Conservation (phyloP, 2,797 vertebrate genomes). For the Menidia menidia region DNA sequence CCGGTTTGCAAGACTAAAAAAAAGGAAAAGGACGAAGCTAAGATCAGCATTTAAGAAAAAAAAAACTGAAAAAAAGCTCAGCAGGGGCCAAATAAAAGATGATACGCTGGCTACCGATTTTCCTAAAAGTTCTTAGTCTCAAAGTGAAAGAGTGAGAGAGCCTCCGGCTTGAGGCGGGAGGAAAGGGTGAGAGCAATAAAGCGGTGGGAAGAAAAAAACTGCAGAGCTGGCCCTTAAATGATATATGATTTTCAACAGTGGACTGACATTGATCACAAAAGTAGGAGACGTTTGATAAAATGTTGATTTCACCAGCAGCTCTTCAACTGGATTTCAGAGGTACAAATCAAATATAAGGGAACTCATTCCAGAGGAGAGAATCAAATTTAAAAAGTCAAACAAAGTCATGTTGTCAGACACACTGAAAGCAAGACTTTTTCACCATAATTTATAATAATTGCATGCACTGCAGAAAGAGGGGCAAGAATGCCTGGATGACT, state of each 20-base stretch:
- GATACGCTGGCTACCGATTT: slow-evolving; percentile 11
- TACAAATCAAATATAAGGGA: slow-evolving; percentile 16
- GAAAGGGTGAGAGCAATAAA: slow-evolving; percentile 18
- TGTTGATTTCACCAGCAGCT: slow-evolving; percentile 34
- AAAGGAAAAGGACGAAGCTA: slow-evolving; percentile 43
- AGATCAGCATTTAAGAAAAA: slow-evolving; percentile 2
- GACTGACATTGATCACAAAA: slow-evolving; percentile 43
- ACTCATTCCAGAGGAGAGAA: background rate
- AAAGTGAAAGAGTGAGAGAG: slow-evolving; percentile 9
- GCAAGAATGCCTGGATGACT: background rate
- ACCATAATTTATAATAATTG: background rate
- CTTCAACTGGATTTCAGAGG: slow-evolving; percentile 34
- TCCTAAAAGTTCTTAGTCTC: slow-evolving; percentile 13
- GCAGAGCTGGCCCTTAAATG: slow-evolving; percentile 35
- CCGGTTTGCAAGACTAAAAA: slow-evolving; percentile 29
- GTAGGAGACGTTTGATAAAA: slow-evolving; percentile 26
- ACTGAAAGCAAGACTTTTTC: background rate
- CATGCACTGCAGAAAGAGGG: background rate
- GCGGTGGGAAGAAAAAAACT: slow-evolving; percentile 33
- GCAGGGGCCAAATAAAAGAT: slow-evolving; percentile 31
- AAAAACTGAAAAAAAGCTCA: slow-evolving; percentile 15
- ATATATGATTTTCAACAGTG: slow-evolving; percentile 49
- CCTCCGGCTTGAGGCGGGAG: slow-evolving; percentile 4
- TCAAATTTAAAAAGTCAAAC: slow-evolving; percentile 32
- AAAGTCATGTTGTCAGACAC: slow-evolving; percentile 15